A percentile compares a stretch with the other conserved stretches of the same genome.
Conservation (phyloP, 2,888 invertebrate genomes). For the Hydropsyche betteni region DNA sequence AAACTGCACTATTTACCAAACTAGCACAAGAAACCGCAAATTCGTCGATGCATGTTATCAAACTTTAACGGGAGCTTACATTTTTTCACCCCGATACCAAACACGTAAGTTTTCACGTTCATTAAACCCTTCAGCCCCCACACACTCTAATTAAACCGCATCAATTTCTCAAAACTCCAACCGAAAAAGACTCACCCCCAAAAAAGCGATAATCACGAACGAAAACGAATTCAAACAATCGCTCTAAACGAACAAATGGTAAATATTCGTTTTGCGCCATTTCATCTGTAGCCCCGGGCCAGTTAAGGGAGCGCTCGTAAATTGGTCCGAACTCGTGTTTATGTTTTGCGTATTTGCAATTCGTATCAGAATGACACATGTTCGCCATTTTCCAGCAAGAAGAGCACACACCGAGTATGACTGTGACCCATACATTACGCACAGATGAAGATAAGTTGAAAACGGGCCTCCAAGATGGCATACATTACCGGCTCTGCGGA, state of each 20-base stretch:
- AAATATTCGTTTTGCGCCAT: conserved; percentile 17
- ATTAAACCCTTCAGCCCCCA: too few relatives aligned
- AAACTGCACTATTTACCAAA: too few relatives aligned
- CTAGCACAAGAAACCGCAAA: too few relatives aligned
- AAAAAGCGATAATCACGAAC: too few relatives aligned
- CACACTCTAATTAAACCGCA: too few relatives aligned
- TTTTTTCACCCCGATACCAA: too few relatives aligned
- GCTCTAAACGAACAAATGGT: background rate
- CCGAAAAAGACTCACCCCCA: too few relatives aligned
- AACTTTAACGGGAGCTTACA: too few relatives aligned
- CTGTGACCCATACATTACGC: conserved; percentile 1
- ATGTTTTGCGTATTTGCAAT: conserved; percentile 18
- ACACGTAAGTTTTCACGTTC: too few relatives aligned
- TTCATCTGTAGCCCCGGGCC: background rate
- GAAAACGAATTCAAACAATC: too few relatives aligned
- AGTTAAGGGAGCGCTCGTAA: conserved; percentile 7
- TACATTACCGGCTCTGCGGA: background rate
- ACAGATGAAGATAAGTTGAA: conserved; percentile 29
- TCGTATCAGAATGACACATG: conserved; percentile 33
- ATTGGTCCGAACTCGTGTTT: conserved; percentile 12
- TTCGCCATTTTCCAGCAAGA: conserved; percentile 3
- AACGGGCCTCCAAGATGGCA: conserved; percentile 5
- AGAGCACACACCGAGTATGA: background rate
- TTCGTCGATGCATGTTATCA: too few relatives aligned
- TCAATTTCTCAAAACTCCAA: too few relatives aligned